Evolutionary conservation across 2,113 vertebrate genomes (phyloP), one percentile per base, ranked within the genome.

Genomic region (Amblyopsis rosae): DNA sequence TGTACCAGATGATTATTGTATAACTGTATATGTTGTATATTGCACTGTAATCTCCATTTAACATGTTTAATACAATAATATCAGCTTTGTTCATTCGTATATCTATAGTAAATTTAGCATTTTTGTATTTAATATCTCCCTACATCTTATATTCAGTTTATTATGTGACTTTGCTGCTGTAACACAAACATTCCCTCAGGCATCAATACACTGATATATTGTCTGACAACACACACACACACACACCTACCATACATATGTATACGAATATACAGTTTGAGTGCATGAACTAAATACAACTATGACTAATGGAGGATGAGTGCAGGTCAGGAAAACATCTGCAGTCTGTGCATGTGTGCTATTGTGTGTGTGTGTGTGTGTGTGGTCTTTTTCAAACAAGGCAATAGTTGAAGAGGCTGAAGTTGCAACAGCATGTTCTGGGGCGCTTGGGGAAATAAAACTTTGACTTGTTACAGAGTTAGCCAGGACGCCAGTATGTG

Each of bases 391-490:
- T 69, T 10, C 33, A 45, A 59, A 58, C 55, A 56, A 61, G 6
- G 75, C 71, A 60, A 12, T 19, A 33, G 47, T 17, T 45, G 62
- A 73, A 75, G 49, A 51, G 13, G 49, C 55, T 46, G 57, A 7
- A 46, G 60, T 68, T 59, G 56, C 16, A 69, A 65, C 62, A 67
- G 32, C 33, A 32, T 59, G 45, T 41, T 70, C 33, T 15, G 16
- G n/a, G 63, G 26, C 8, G 65, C 72, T 59, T 17, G 59, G 65
- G 16, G 54, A 35, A 69, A 65, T 12, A 17, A 72, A 82, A 62
- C 57, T 75, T 77, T 64, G 46, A 70, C 81, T 81, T 63, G 17
- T 69, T 67, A 51, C 33, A 45, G 59, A 33, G 63, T 51, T 63
- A 54, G 35, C 35, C 9, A 12, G 60, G 70, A 49, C 59, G 58